Base-by-base conservation (phyloP, 1,140 invertebrate species). In the Globodera rostochiensis region DNA sequence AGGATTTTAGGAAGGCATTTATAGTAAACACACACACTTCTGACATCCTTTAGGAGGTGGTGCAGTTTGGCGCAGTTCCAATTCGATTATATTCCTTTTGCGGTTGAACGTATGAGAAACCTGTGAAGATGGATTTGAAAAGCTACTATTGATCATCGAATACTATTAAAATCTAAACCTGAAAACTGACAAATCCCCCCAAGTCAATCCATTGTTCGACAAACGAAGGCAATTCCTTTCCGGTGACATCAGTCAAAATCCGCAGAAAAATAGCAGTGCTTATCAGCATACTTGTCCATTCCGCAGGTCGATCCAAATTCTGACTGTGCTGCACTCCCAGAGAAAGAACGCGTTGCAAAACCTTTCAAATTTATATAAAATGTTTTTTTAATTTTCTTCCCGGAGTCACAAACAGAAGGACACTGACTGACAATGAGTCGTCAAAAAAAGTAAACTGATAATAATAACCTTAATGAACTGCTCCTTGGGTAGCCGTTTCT, bases 211-310 rank as follows among this genome's bases (percentile, higher is more conserved):
- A 99, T 88, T 98, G 95, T 86, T 98, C 96, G 85, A 99, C 94
- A 90, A 99, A 99, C 8, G 97, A 95, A 1, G 94, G 94, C 93
- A 99, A 96, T 91, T 99, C 97, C 92, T 98, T 98, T 3, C 97
- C 97, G 4, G 97, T 90, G 9, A 89, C 89, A 70, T 84, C 86
- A 8, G 87, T 85, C 8, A 89, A 76, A 19, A 82, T 80, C 47
- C 74, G 45, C 49, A 88, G 87, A 74, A 88, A 88, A 9, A 85
- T 84, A n/a, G 87, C 86, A 9, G 96, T 98, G 25, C 95, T 97
- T 15, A 98, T 93, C 4, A 98, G 93, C 95, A 98, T 0, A 94
- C 91, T 13, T 94, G 94, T 45, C 90, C 84, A 73, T 86, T 88
- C 71, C 76, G 74, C 19, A 74, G 82, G 75, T 83, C 93, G 93